phyloP scores from a whole-genome alignment of 1,140 invertebrate species.

The Brachionus rubens region DNA sequence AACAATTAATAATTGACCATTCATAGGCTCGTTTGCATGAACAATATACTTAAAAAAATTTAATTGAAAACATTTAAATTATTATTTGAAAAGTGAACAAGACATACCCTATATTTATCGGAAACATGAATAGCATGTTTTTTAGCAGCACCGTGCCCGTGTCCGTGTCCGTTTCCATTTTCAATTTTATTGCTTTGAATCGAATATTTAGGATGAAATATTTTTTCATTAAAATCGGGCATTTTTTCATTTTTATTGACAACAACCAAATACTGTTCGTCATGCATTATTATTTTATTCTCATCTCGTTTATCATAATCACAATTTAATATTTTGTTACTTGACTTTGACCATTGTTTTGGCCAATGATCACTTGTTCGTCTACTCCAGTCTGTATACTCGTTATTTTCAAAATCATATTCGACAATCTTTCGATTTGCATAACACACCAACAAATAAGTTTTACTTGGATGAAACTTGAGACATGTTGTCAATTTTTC shows the following conservation, averaged over 20 bases:
- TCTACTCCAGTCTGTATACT: slow-evolving; percentile 19
- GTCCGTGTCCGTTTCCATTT: not conserved
- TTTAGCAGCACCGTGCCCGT: too few relatives aligned
- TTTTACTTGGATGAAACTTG: slow-evolving; percentile 34
- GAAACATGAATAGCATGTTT: slow-evolving; percentile 29
- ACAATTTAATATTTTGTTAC: slow-evolving; percentile 5
- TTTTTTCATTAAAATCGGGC: slow-evolving; percentile 44
- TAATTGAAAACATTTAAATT: not conserved
- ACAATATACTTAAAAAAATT: slow-evolving; percentile 26
- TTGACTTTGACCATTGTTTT: slow-evolving; percentile 26
- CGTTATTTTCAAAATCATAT: slow-evolving; percentile 28
- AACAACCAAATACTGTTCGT: slow-evolving; percentile 44
- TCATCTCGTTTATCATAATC: slow-evolving; percentile 2
- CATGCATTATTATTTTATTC: slow-evolving; percentile 4
- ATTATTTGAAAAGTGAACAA: not conserved
- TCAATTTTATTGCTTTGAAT: not conserved
- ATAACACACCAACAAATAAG: not conserved
- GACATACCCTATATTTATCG: slow-evolving; percentile 26
- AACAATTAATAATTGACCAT: slow-evolving; percentile 17
- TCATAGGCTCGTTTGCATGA: slow-evolving; percentile 16
- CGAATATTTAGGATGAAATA: slow-evolving; percentile 8
- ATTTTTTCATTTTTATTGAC: slow-evolving; percentile 28
- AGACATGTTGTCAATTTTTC: not conserved
- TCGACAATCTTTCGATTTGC: slow-evolving; percentile 28
- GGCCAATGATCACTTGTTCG: not conserved